Evolutionary conservation across 2,797 vertebrate genomes (phyloP).

Genomic region (Xenentodon cancila): DNA sequence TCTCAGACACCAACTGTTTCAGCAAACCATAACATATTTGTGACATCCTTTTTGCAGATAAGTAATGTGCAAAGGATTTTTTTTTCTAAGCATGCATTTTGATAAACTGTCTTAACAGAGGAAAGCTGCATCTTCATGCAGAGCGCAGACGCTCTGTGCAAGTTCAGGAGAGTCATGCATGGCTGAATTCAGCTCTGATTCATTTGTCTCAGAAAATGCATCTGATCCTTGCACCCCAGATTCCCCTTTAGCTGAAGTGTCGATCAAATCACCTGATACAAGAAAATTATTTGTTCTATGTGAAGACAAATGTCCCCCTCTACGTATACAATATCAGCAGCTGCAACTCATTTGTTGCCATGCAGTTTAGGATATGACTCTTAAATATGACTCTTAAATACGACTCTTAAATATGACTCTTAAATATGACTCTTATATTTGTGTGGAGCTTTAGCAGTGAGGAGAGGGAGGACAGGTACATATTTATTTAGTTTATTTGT

Average conservation of each 20-base stretch:
- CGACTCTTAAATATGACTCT: too few relatives aligned
- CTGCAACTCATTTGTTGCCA: background rate
- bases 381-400: background rate
- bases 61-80: slow-evolving; percentile 34
- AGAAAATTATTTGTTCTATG: slow-evolving; percentile 25
- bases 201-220: slow-evolving; percentile 63
- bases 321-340: slow-evolving; percentile 3
- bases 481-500: background rate
- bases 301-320: slow-evolving; percentile 20
- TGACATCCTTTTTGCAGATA: slow-evolving; percentile 30
- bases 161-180: slow-evolving; percentile 59
- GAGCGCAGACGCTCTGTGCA: slow-evolving; percentile 48
- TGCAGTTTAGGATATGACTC: slow-evolving; percentile 4
- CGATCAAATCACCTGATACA: slow-evolving; percentile 30
- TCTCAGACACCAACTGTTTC: too few relatives aligned
- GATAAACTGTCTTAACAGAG: slow-evolving; percentile 63
- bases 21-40: slow-evolving; percentile 19
- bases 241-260: slow-evolving; percentile 32
- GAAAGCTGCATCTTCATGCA: slow-evolving; percentile 55
- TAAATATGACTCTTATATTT: too few relatives aligned
- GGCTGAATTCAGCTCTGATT: slow-evolving; percentile 54
- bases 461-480: background rate
- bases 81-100: slow-evolving; percentile 30
- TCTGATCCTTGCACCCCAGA: slow-evolving; percentile 25
- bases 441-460: background rate